phyloP scores from a whole-genome alignment of 1,140 invertebrate genomes.

The roundworm (Caenorhabditis elegans) region DNA sequence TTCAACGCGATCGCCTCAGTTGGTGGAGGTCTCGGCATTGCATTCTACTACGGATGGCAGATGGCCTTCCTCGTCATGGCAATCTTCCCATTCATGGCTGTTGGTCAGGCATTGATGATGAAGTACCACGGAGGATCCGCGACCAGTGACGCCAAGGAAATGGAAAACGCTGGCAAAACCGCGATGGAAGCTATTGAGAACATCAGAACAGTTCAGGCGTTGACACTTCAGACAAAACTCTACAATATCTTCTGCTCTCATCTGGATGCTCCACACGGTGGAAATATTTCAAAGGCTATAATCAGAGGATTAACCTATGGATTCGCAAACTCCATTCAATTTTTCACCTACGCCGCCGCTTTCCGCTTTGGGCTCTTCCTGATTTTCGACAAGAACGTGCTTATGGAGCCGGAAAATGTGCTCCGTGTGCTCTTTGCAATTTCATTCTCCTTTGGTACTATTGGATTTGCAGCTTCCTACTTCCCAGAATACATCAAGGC shows the following conservation, averaged over 20 bases:
- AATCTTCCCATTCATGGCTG: conserved; percentile 65
- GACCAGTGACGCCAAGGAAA: conserved; percentile 51
- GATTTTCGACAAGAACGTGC: conserved; percentile 57
- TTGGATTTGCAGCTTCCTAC: conserved; percentile 67
- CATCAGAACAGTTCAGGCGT: conserved; percentile 51
- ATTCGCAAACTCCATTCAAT: conserved; percentile 67
- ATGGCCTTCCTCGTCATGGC: conserved; percentile 62
- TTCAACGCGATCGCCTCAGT: conserved; percentile 67
- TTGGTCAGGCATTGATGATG: conserved; percentile 57
- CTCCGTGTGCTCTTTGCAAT: conserved; percentile 63
- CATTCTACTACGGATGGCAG: conserved; percentile 67
- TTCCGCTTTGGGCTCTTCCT: conserved; percentile 69
- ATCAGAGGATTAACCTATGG: conserved; percentile 56
- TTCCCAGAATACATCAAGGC: conserved; percentile 69
- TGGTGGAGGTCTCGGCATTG: conserved; percentile 62
- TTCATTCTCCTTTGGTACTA: conserved; percentile 53
- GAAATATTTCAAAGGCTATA: not conserved
- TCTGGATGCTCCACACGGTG: conserved; percentile 43
- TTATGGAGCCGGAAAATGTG: conserved; percentile 59
- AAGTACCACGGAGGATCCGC: conserved; percentile 58
- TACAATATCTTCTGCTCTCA: conserved; percentile 41
- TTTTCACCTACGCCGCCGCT: conserved; percentile 69
- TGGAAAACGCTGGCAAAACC: conserved; percentile 51
- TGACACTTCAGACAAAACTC: conserved; percentile 44
- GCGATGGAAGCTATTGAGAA: conserved; percentile 54